Conservation (phyloP, 2,797 vertebrate genomes). For the Pelodytes ibericus region DNA sequence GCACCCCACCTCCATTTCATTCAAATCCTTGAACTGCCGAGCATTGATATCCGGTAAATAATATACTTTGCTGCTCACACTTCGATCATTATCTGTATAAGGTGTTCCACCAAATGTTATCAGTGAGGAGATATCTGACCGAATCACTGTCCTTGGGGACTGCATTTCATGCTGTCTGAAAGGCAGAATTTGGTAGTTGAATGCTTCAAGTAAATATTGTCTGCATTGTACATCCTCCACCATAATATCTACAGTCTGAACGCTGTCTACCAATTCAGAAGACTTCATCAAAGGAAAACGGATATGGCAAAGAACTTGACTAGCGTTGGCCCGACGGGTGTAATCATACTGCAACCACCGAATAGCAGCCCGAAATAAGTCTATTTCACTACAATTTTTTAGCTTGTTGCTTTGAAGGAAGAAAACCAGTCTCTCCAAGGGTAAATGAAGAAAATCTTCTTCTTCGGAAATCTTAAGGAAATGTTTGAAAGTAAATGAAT, state of each 20-base stretch:
- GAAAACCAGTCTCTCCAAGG: slow-evolving; percentile 90
- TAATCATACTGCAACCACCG: slow-evolving; percentile 89
- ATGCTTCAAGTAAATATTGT: slow-evolving; percentile 92
- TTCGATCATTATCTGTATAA: slow-evolving; percentile 93
- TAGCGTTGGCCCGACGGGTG: slow-evolving; percentile 77
- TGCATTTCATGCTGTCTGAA: slow-evolving; percentile 97
- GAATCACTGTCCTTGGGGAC: slow-evolving; percentile 83
- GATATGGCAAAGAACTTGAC: slow-evolving; percentile 87
- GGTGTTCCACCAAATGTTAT: slow-evolving; percentile 93
- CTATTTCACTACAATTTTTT: slow-evolving; percentile 89
- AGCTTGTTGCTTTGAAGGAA: slow-evolving; percentile 96
- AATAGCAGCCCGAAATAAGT: slow-evolving; percentile 89
- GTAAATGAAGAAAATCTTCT: slow-evolving; percentile 95
- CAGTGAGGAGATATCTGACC: slow-evolving; percentile 85
- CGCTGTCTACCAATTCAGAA: slow-evolving; percentile 91
- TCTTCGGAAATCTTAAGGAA: slow-evolving; percentile 95
- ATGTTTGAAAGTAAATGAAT: slow-evolving; percentile 91
- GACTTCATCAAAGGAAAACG: slow-evolving; percentile 97
- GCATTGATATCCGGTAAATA: slow-evolving; percentile 76
- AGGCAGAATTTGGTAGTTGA: slow-evolving; percentile 97
- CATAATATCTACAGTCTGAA: slow-evolving; percentile 94
- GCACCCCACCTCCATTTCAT: slow-evolving; percentile 89
- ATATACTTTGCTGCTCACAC: slow-evolving; percentile 87
- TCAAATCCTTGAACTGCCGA: slow-evolving; percentile 91
- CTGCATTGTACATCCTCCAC: slow-evolving; percentile 92